Conservation (phyloP, 2,113 vertebrate species). For the Struthio camelus region DNA sequence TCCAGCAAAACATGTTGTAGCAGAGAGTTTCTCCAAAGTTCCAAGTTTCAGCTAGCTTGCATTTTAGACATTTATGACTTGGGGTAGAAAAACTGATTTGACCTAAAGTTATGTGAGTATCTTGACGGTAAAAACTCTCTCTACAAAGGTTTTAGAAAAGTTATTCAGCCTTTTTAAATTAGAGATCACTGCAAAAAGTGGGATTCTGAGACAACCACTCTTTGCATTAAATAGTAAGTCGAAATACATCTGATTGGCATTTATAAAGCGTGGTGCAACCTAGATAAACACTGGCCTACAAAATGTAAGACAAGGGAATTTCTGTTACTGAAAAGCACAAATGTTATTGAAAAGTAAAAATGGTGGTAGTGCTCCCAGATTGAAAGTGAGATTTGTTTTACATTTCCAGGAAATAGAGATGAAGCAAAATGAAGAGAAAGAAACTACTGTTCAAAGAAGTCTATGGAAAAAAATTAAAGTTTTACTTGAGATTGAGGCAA, state of each 20-base stretch:
- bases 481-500: not conserved
- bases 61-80: not conserved
- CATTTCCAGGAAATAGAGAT: not conserved
- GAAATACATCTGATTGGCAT: not conserved
- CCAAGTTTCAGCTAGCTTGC: not conserved
- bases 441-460: not conserved
- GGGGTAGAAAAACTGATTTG: not conserved
- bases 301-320: not conserved
- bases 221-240: not conserved
- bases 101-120: not conserved
- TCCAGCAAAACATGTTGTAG: not conserved
- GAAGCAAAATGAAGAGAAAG: not conserved
- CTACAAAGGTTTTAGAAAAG: not conserved
- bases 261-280: accelerated
- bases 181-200: too few relatives aligned
- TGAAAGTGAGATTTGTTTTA: not conserved
- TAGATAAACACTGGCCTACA: not conserved
- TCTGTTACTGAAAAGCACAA: not conserved
- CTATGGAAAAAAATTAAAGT: not conserved
- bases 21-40: not conserved
- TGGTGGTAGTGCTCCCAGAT: not conserved
- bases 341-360: not conserved
- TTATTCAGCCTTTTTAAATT: not conserved
- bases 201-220: not conserved
- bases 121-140: not conserved